Evolutionary conservation across 1,140 invertebrate species (phyloP).

Genomic region (Vollenhovia emeryi): DNA sequence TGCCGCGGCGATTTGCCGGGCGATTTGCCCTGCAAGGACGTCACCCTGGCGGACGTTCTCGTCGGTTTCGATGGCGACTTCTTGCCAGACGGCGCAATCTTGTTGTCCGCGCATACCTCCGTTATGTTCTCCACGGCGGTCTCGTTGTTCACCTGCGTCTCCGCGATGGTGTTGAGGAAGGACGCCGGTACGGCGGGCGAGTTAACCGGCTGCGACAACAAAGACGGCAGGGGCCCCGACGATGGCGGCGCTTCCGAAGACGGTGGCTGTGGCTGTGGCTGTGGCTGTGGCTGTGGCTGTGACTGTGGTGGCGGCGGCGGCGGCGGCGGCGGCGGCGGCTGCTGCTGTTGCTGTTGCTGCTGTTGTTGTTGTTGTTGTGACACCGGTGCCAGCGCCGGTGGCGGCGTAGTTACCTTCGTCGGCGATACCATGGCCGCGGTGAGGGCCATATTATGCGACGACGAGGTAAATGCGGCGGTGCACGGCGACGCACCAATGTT

Average conservation of each 20-base stretch:
- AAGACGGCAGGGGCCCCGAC: neutral
- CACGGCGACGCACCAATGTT: constrained; percentile 86
- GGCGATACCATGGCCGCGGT: constrained; percentile 90
- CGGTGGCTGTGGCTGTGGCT: neutral
- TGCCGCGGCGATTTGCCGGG: constrained; percentile 91
- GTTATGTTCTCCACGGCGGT: constrained; percentile 40
- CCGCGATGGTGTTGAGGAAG: constrained; percentile 67
- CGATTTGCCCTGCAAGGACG: constrained; percentile 88
- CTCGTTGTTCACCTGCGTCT: constrained; percentile 36
- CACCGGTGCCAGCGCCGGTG: constrained; percentile 66
- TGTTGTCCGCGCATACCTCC: constrained; percentile 60
- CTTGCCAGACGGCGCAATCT: constrained; percentile 84
- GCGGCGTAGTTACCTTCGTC: constrained; percentile 81
- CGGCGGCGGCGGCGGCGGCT: neutral
- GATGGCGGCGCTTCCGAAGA: neutral
- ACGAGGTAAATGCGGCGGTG: constrained; percentile 91
- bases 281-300: constrained; percentile 73
- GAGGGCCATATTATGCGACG: constrained; percentile 91
- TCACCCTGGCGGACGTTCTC: constrained; percentile 88
- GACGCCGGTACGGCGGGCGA: constrained; percentile 58
- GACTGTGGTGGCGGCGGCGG: constrained; percentile 79
- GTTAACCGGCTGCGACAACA: constrained; percentile 44
- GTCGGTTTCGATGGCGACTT: constrained; percentile 89
- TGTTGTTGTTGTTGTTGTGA: constrained; percentile 78
- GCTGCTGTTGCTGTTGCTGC: constrained; percentile 74